Conservation (phyloP, 2,113 vertebrate species). For the Stegostoma tigrinum region DNA sequence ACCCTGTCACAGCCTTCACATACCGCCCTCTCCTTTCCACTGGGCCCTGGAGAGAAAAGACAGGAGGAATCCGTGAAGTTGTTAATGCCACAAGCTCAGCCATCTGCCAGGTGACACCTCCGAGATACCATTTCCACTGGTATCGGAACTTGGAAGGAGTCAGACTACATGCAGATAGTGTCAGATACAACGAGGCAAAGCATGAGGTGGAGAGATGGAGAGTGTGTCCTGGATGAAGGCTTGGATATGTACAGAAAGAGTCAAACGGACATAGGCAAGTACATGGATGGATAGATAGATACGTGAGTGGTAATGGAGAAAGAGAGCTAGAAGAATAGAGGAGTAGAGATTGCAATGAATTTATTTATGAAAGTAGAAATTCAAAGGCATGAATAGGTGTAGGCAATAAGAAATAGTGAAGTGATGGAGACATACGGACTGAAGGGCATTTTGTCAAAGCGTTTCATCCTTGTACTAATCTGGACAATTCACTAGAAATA, state of each 20-base stretch:
- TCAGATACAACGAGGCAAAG: not conserved
- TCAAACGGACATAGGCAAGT: not conserved
- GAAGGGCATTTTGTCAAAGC: not conserved
- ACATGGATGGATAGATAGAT: not conserved
- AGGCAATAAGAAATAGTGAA: not conserved
- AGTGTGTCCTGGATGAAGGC: not conserved
- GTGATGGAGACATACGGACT: not conserved
- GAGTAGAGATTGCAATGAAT: not conserved
- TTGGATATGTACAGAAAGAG: not conserved
- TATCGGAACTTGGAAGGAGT: not conserved
- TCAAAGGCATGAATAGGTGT: not conserved
- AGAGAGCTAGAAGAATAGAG: not conserved
- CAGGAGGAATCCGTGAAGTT: not conserved
- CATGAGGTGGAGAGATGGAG: not conserved
- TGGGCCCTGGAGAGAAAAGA: conserved; percentile 30
- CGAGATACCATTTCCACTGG: not conserved
- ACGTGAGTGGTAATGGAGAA: not conserved
- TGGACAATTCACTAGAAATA: too few species aligned
- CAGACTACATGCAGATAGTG: not conserved
- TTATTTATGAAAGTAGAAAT: not conserved
- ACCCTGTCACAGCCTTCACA: conserved; percentile 80
- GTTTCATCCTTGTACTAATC: too few species aligned
- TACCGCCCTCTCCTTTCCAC: conserved; percentile 59
- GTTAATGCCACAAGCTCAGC: not conserved
- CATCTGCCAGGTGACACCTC: not conserved